These are phyloP conservation scores for Patella caerulea DNA, from an alignment of 2,888 invertebrate genomes.

Conservation along the genomic window DNA sequence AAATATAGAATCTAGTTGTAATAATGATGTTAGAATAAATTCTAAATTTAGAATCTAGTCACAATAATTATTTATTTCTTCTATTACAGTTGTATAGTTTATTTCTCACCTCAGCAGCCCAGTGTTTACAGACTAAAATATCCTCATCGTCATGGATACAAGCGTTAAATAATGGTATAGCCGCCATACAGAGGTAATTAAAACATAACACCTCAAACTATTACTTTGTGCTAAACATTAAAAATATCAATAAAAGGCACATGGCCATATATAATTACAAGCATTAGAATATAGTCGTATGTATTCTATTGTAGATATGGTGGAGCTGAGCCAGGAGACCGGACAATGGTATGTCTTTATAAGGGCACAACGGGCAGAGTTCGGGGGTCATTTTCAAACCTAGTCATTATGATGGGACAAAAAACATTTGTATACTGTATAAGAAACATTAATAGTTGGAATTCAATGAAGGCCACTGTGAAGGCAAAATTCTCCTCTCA, in stretches of 20 bases:
- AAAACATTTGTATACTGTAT: no score
- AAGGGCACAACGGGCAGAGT: not conserved
- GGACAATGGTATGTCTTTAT: conserved; percentile 79
- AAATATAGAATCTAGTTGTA: no score
- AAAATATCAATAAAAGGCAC: no score
- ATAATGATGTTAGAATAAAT: not conserved
- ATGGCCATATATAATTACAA: no score
- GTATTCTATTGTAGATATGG: conserved; percentile 75
- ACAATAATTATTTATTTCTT: not conserved
- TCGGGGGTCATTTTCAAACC: not conserved
- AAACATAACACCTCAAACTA: no score
- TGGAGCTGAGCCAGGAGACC: conserved; percentile 81
- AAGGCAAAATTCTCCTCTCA: no score
- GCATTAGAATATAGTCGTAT: not conserved
- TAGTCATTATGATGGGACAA: no score
- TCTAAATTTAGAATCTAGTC: no score
- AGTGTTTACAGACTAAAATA: conserved; percentile 43
- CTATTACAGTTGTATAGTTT: conserved; percentile 79
- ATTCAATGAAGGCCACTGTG: no score
- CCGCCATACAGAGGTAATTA: conserved; percentile 75
- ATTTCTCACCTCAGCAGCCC: conserved; percentile 77
- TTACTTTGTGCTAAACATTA: no score
- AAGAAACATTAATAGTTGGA: no score
- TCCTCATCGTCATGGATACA: conserved; percentile 73
- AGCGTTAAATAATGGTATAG: conserved; percentile 76